Percentiles rank a stretch among this genome's conserved stretches.
Evolutionary conservation across 2,113 vertebrate species (phyloP).

Genomic region (Boleophthalmus pectinirostris): DNA sequence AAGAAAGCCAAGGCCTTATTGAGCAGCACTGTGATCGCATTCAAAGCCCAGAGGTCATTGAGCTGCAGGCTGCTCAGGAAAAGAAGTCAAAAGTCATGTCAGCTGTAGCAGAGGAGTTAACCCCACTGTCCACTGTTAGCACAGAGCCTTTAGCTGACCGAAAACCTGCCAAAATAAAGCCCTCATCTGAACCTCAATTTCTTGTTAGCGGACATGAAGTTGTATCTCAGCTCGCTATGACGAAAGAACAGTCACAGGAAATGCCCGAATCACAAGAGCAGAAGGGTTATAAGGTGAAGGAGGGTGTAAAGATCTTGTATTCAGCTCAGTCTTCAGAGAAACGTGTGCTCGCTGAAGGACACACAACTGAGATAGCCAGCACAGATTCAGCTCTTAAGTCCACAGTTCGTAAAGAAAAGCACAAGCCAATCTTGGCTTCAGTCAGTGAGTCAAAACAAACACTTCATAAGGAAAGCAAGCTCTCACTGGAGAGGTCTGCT

Average conservation of each 20-base stretch:
- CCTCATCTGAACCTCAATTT: conserved; percentile 70
- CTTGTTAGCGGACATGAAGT: conserved; percentile 74
- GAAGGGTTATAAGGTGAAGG: conserved; percentile 73
- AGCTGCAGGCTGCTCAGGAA: conserved; percentile 62
- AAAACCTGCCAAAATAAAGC: conserved; percentile 42
- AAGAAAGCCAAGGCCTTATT: conserved; percentile 76
- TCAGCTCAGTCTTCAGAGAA: conserved; percentile 73
- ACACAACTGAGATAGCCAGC: conserved; percentile 59
- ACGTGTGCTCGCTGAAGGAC: conserved; percentile 66
- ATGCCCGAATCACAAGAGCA: conserved; percentile 65
- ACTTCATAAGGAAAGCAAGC: conserved; percentile 67
- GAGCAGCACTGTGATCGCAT: conserved; percentile 80
- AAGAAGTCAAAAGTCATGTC: conserved; percentile 65
- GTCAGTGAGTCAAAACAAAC: conserved; percentile 69
- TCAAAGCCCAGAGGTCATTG: conserved; percentile 70
- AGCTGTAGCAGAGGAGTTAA: conserved; percentile 75
- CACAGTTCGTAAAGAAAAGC: conserved; percentile 51
- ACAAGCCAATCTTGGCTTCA: conserved; percentile 52
- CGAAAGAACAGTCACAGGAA: conserved; percentile 73
- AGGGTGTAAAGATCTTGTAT: conserved; percentile 78
- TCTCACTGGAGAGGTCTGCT: conserved; percentile 54
- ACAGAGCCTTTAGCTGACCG: conserved; percentile 52
- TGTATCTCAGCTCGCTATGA: conserved; percentile 69
- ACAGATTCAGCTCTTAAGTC: conserved; percentile 62
- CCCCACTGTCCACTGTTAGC: conserved; percentile 65